A percentile compares a stretch with the other conserved stretches of the same genome.
Evolutionary conservation across 2,888 invertebrate species (phyloP).

Genomic region (Hypena proboscidalis): DNA sequence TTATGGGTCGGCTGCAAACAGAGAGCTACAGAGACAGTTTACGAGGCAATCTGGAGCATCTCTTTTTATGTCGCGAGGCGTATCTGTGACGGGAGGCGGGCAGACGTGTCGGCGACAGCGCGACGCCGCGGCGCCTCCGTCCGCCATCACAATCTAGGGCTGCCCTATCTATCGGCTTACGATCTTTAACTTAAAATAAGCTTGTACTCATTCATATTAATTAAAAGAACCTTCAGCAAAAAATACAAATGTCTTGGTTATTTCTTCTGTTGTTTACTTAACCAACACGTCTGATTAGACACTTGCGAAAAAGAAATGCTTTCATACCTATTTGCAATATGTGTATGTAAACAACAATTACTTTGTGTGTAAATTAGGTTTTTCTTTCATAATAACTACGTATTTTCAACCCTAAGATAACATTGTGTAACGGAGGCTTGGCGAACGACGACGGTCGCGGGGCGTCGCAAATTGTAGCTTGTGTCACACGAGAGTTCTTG

Average conservation of each 20-base stretch:
- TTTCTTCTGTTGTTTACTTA: no score
- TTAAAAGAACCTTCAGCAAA: no score
- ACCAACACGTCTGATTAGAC: no score
- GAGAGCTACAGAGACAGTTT: conserved; percentile 49
- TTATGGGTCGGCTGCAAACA: conserved; percentile 28
- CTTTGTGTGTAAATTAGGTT: no score
- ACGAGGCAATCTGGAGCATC: conserved; percentile 72
- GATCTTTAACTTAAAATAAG: background rate
- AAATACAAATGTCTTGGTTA: no score
- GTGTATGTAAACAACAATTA: no score
- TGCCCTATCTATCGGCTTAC: conserved; percentile 12
- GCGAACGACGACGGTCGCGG: no score
- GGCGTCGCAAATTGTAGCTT: conserved; percentile 65
- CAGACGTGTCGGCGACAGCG: conserved; percentile 72
- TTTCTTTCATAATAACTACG: no score
- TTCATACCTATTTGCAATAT: no score
- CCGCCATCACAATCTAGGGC: conserved; percentile 22
- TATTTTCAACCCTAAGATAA: conserved; percentile 43
- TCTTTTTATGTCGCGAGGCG: conserved; percentile 56
- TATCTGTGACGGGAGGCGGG: conserved; percentile 52
- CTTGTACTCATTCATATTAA: no score
- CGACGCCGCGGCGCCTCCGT: conserved; percentile 54
- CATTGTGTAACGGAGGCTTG: conserved; percentile 45
- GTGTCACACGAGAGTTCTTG: conserved; percentile 55
- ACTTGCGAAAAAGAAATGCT: no score